Base-by-base conservation (phyloP, 1,140 invertebrate species). In the Drosophila micromelanica region DNA sequence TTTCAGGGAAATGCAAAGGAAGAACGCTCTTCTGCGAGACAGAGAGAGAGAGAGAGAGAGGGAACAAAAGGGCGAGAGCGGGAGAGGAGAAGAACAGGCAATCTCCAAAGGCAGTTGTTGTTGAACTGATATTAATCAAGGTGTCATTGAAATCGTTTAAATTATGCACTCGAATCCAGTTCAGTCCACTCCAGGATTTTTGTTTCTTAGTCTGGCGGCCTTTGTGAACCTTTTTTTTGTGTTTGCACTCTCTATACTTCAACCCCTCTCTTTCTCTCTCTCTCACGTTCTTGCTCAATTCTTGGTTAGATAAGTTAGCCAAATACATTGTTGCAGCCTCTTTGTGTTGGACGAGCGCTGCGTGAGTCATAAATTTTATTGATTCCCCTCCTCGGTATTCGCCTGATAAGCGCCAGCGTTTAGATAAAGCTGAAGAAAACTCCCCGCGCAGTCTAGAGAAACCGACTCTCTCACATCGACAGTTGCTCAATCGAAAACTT, bases 121-220 rank as follows among this genome's bases (percentile, higher is more conserved):
- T 57, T 73, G 55, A 13, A 45, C 23, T 57, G 84, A 91, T 91
- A 91, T 90, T 91, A 91, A 91, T 91, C 89, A 91, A 91, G 80
- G 89, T 91, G 89, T 91, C 89, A 91, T 89, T 91, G 89, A 91
- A 91, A 91, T 91, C 78, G 84, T 91, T 91, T 91, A 91, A 91
- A 86, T 91, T 89, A 90, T 90, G 82, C 80, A 73, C 70, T 73
- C 63, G 55, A 67, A 59, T 59, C 64, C 63, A 67, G 63, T 72
- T 48, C 59, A 54, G 65, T 61, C 52, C 52, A 64, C 35, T 71
- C 48, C 68, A 81, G 71, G 78, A 87, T 57, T 86, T 86, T 46
- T 37, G 5, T 6, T 65, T 72, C 73, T 38, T 23, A 27, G 43
- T 74, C 48, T 86, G 82, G 87, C 82, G 82, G 82, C 72, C 45